These are phyloP conservation scores for Upupa epops DNA, from an alignment of 2,113 vertebrate species.

Conservation along the genomic window DNA sequence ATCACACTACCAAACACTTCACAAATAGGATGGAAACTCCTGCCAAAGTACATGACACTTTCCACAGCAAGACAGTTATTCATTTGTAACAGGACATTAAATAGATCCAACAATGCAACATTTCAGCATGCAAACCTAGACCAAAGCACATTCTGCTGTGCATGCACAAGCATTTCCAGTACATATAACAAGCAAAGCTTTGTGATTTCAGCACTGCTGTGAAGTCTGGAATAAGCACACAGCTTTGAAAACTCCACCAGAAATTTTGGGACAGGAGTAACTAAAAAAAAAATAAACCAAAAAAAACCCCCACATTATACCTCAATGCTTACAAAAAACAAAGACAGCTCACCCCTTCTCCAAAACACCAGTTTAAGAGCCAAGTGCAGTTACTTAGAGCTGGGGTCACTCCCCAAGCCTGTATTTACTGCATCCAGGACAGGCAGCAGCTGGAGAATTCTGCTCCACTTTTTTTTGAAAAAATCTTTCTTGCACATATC, in stretches of 20 bases:
- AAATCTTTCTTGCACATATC: not conserved
- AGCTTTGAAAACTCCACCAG: not conserved
- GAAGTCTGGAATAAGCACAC: not conserved
- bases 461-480: not conserved
- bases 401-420: not conserved
- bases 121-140: not conserved
- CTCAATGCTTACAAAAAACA: too few relatives aligned
- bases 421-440: not conserved
- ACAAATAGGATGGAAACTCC: not conserved
- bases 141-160: too few relatives aligned
- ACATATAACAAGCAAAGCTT: accelerated
- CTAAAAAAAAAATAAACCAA: too few relatives aligned
- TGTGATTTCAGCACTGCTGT: not conserved
- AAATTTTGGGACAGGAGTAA: too few relatives aligned
- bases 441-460: not conserved
- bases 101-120: not conserved
- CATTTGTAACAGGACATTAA: not conserved
- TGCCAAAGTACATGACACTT: not conserved
- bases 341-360: too few relatives aligned
- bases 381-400: not conserved
- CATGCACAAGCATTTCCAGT: accelerated
- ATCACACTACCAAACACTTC: not conserved
- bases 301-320: not conserved
- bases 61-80: not conserved
- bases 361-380: not conserved